Conservation (phyloP, 2,888 invertebrate genomes). For the Metellina segmentata region DNA sequence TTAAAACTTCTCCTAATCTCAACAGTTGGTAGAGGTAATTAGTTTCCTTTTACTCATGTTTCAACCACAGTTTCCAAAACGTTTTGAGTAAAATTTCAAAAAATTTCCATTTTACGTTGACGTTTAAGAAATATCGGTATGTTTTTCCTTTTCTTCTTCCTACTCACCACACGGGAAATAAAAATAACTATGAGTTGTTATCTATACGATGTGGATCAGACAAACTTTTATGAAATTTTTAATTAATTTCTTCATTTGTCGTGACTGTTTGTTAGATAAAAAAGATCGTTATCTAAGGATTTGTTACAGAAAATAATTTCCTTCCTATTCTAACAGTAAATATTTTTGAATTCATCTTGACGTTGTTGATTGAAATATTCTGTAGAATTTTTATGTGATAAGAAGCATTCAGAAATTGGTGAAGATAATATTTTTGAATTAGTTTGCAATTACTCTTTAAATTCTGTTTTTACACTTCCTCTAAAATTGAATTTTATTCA, state of each 20-base stretch:
- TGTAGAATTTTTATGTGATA: too few species aligned
- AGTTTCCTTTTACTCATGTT: neutral
- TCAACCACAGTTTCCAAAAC: neutral
- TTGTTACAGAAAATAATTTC: neutral
- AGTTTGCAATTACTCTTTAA: too few species aligned
- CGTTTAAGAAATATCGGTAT: neutral
- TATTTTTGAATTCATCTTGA: neutral
- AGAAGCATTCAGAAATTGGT: too few species aligned
- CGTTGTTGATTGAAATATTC: too few species aligned
- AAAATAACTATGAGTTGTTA: neutral
- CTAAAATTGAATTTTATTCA: too few species aligned
- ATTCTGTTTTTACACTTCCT: too few species aligned
- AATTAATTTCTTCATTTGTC: neutral
- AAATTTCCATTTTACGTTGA: neutral
- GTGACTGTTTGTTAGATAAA: neutral
- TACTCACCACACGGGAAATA: neutral
- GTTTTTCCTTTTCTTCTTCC: neutral
- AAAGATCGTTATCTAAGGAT: neutral
- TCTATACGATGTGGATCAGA: neutral
- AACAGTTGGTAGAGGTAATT: neutral
- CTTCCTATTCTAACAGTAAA: neutral
- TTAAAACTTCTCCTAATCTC: neutral
- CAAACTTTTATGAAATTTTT: neutral
- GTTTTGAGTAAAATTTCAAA: neutral
- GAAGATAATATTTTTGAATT: too few species aligned